Base-by-base conservation (phyloP, 2,113 vertebrate species). In the Varanus komodoensis region DNA sequence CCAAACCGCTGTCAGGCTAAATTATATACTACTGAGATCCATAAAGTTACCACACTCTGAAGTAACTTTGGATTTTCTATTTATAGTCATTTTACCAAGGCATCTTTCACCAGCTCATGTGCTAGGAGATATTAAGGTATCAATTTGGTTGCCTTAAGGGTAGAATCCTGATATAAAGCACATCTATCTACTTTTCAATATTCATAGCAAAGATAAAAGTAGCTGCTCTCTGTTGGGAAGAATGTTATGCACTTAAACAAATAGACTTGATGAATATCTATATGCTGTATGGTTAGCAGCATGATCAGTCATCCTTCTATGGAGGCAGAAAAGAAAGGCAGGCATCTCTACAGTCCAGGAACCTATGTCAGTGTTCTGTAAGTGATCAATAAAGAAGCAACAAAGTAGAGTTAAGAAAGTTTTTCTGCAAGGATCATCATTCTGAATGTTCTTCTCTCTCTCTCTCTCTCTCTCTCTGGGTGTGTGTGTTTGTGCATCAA, bases 141-240 rank as follows among this genome's bases (percentile, higher is more conserved):
- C 84, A 86, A 90, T 89, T 84, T 48, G 3, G 61, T 78, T 89
- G 81, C 64, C 77, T 88, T 27, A 82, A 92, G 89, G 90, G 87
- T 92, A 6, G 64, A 87, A 29, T 3, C 5, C 67, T 48, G 86
- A 87, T 34, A 79, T 34, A 89, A 86, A 92, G 90, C 21, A 67
- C 61, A 88, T 84, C 32, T 64, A 48, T 71, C 68, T 88, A 84
- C 73, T 86, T 91, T 90, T 89, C 84, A 86, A 89, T 87, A 88
- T 67, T 82, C 9, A 27, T 3, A 1, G 69, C 50, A 57, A 75
- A 80, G 81, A 52, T 48, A 86, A 84, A 92, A 64, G 29, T 61
- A 91, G 69, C 32, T 69, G 32, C 19, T 84, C 64, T n/a, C 87
- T 29, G 90, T 82, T 8, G 29, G 57, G 89, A 85, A 25, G 25